phyloP scores from a whole-genome alignment of 1,140 invertebrate species.

The Stegodyphus dumicola region DNA sequence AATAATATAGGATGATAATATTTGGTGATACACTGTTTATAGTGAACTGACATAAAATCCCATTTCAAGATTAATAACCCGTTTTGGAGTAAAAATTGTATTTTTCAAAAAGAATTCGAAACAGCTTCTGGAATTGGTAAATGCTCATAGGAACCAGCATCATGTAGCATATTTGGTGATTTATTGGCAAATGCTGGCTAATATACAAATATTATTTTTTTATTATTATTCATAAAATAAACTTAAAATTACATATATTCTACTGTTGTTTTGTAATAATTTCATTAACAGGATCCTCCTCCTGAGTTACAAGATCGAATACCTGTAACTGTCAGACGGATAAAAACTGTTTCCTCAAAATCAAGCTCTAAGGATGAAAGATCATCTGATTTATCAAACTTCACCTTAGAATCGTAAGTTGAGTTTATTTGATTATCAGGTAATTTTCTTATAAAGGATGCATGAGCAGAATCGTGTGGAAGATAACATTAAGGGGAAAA shows the following conservation, averaged over 20 bases:
- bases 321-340: slow-evolving; percentile 44
- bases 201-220: not conserved
- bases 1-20: no score
- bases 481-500: not conserved
- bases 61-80: no score
- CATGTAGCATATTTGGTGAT: no score
- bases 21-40: no score
- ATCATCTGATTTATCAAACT: slow-evolving; percentile 25
- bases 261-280: not conserved
- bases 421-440: not conserved
- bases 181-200: not conserved
- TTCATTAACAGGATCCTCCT: slow-evolving; percentile 18
- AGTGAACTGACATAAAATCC: no score
- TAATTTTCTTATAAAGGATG: not conserved
- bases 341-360: slow-evolving; percentile 29
- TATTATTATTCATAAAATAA: not conserved
- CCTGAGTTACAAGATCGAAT: slow-evolving; percentile 50
- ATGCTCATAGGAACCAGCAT: no score
- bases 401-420: slow-evolving; percentile 43
- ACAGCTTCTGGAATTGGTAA: no score
- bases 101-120: no score
- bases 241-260: not conserved
- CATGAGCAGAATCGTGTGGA: not conserved
- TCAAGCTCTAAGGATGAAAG: slow-evolving; percentile 6
- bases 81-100: no score